Conservation (phyloP, 2,113 vertebrate species). For the Amphilophus citrinellus region DNA sequence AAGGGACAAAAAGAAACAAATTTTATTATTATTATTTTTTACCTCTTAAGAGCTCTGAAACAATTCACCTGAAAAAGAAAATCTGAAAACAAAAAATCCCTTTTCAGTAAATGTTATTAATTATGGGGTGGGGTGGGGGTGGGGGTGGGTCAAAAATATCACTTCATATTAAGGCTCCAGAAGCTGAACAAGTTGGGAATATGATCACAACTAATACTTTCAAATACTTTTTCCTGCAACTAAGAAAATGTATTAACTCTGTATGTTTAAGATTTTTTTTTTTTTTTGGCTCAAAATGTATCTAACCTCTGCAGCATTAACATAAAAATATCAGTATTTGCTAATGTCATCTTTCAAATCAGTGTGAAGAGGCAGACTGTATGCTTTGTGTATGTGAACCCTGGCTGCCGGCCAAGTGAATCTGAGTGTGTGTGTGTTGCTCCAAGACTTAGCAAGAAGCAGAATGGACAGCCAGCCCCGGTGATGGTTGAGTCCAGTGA, state of each 20-base stretch:
- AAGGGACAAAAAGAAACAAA: background rate
- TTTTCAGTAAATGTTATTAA: background rate
- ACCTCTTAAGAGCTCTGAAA: background rate
- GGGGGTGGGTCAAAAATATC: background rate
- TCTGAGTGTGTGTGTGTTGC: constrained; percentile 12
- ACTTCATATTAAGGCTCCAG: background rate
- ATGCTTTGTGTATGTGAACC: constrained; percentile 53
- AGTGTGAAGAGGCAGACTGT: constrained; percentile 26
- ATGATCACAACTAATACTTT: background rate
- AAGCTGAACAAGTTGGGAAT: background rate
- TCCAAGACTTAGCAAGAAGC: constrained; percentile 37
- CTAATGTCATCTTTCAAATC: constrained; percentile 16
- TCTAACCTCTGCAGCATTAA: background rate
- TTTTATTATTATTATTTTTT: background rate
- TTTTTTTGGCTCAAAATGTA: background rate
- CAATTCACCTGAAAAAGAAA: background rate
- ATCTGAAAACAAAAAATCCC: background rate
- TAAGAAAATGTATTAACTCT: background rate
- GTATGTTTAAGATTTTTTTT: background rate
- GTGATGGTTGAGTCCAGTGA: constrained; percentile 74
- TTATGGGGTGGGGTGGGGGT: background rate
- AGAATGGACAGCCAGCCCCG: constrained; percentile 49
- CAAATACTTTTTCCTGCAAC: background rate
- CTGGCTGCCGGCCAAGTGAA: constrained; percentile 59
- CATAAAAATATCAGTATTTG: constrained; percentile 12